phyloP scores from a whole-genome alignment of 2,113 vertebrate species.

The Orientallactaga bullata region DNA sequence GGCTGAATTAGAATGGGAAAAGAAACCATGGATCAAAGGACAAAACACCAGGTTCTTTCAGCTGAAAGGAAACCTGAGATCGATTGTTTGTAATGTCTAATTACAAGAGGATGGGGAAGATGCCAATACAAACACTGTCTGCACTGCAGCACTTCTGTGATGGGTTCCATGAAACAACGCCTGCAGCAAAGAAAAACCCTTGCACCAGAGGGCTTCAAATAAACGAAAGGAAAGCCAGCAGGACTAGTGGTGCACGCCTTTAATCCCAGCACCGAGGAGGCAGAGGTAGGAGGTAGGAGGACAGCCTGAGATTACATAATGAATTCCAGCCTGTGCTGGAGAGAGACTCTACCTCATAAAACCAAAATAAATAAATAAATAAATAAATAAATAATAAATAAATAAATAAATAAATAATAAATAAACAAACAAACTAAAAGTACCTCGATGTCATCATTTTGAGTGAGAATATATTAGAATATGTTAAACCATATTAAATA shows the following conservation, averaged over 20 bases:
- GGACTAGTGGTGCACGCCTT: too few relatives aligned
- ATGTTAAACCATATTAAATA: not conserved
- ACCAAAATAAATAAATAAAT: too few relatives aligned
- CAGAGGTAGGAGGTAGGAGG: too few relatives aligned
- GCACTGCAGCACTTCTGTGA: not conserved
- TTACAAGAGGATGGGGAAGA: not conserved
- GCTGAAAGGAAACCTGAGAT: constrained; percentile 24
- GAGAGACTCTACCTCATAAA: too few relatives aligned
- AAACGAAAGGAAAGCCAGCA: not conserved
- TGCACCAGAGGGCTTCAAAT: not conserved
- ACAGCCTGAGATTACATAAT: too few relatives aligned
- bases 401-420: too few relatives aligned
- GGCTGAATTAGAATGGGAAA: not conserved
- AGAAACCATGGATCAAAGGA: not conserved
- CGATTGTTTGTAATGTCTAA: not conserved
- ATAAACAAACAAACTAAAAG: too few relatives aligned
- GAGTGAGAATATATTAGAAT: constrained; percentile 27
- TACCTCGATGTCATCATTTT: not conserved
- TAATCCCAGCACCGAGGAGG: too few relatives aligned
- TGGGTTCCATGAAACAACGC: not conserved
- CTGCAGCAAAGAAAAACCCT: not conserved
- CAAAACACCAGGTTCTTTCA: not conserved
- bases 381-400: too few relatives aligned
- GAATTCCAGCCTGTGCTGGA: too few relatives aligned
- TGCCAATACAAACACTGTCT: not conserved